phyloP scores from a whole-genome alignment of 2,113 vertebrate species.

The Erythrolamprus reginae region DNA sequence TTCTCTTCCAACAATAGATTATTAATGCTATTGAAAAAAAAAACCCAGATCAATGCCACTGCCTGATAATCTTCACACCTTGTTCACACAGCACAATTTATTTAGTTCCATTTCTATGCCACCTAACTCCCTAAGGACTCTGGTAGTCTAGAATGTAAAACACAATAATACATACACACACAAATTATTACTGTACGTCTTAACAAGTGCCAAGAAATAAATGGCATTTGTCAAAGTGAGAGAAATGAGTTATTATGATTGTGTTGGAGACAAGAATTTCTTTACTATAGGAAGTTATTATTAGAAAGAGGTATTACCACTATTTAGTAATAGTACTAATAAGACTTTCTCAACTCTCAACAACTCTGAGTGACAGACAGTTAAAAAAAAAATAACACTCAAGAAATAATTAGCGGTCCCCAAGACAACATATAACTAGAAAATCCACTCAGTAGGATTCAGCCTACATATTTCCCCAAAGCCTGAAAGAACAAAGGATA shows the following conservation, averaged over 20 bases:
- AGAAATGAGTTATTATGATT: not conserved
- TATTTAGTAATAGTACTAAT: not conserved
- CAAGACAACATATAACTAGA: not conserved
- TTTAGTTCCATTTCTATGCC: no score
- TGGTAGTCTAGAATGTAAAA: no score
- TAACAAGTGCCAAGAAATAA: not conserved
- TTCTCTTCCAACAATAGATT: not conserved
- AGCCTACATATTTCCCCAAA: not conserved
- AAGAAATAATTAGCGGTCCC: not conserved
- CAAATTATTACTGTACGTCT: not conserved
- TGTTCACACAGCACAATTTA: not conserved
- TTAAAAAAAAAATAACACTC: not conserved
- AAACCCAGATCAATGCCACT: not conserved
- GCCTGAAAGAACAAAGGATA: not conserved
- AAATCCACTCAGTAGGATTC: not conserved
- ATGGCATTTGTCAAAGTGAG: not conserved
- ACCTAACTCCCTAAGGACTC: no score
- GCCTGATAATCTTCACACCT: not conserved
- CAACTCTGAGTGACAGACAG: not conserved
- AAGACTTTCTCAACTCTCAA: not conserved
- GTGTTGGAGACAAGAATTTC: not conserved
- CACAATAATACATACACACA: not conserved
- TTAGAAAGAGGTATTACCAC: not conserved
- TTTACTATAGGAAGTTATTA: not conserved
- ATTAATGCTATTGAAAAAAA: not conserved